Conservation (phyloP, 2,113 vertebrate species). For the Seriola rivoliana region DNA sequence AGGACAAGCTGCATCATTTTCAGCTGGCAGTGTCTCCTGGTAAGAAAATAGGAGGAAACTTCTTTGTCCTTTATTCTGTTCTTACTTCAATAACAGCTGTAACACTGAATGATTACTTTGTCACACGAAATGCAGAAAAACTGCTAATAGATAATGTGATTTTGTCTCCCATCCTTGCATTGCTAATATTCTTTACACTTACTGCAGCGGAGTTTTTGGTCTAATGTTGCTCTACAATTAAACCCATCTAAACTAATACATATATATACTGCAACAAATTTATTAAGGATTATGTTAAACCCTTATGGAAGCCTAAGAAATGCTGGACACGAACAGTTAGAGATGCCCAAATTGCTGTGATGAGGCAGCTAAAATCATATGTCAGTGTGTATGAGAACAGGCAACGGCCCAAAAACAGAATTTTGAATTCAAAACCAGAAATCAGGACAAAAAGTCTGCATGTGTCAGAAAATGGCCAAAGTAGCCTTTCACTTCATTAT, state of each 20-base stretch:
- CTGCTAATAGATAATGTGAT: neutral
- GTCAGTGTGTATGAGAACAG: no score
- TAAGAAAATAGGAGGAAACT: constrained; percentile 79
- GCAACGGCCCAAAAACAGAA: neutral
- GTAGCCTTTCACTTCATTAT: neutral
- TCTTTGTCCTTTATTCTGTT: neutral
- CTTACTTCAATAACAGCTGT: neutral
- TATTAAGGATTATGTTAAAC: neutral
- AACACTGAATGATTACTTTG: neutral
- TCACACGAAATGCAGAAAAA: neutral
- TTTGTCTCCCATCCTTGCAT: neutral
- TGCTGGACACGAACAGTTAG: neutral
- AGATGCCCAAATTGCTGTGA: neutral
- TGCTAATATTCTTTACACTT: neutral
- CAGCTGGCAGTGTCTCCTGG: constrained; percentile 94
- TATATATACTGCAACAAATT: neutral
- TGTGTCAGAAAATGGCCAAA: neutral
- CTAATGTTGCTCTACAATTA: neutral
- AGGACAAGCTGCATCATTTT: constrained; percentile 95
- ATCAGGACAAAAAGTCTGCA: neutral
- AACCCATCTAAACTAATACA: neutral
- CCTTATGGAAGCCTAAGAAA: neutral
- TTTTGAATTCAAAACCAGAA: neutral
- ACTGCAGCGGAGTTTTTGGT: neutral
- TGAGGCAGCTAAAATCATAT: neutral